Base-by-base conservation (phyloP, 1,140 invertebrate species). In the Vanessa atalanta region DNA sequence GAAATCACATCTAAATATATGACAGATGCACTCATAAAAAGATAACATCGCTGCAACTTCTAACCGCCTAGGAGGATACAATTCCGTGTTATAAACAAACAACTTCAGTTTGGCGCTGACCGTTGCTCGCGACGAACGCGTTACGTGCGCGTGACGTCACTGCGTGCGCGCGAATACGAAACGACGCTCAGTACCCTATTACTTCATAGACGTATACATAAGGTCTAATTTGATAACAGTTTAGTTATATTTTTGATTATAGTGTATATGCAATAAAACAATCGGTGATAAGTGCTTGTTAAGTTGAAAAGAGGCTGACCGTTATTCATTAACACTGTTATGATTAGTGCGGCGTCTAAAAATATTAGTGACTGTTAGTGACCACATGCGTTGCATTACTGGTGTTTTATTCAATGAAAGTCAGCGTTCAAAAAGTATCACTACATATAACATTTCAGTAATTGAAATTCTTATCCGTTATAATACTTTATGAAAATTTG, bases 301-400 rank as follows among this genome's bases (percentile, higher is more conserved):
- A 65, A 72, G 64, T 66, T 72, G 26, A 57, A n/a, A 47, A 20
- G 50, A 60, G 50, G 20, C 51, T 76, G 77, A 68, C 78, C 75
- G 75, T 79, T 79, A 77, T 75, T 77, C 73, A 75, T 79, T 77
- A 74, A 43, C 75, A 73, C 72, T 77, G 70, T 65, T 77, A 57
- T 77, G 74, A 74, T 80, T 75, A 60, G 73, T 77, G 68, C 70
- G 69, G 67, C 63, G 61, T 78, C 79, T 78, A 80, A 76, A 78
- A 76, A 80, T 80, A 80, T 80, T 78, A 61, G 72, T 78, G 76
- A 76, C 71, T 71, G 69, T 43, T 47, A 61, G 70, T 69, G 65
- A 68, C 43, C 60, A 71, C 69, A 64, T 55, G 57, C 66, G 51
- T 65, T 73, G 64, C 20, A 37, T 65, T 68, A 53, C n/a, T 47